Conservation (phyloP, 2,797 vertebrate species). For the Emys orbicularis region DNA sequence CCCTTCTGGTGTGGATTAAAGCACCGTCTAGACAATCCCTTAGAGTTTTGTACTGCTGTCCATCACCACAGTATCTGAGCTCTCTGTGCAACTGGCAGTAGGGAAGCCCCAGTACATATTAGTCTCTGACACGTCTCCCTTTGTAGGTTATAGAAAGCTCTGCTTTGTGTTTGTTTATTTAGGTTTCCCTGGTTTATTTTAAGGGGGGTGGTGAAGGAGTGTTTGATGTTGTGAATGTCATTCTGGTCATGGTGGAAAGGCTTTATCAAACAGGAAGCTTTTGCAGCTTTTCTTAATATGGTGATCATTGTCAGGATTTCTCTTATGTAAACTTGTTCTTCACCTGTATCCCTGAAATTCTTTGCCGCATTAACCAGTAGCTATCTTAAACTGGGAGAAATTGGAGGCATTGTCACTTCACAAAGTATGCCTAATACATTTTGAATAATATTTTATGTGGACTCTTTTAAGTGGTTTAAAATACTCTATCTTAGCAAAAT, state of each 20-base stretch:
- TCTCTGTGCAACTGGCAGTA: not conserved
- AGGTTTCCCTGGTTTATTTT: not conserved
- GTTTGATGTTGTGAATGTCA: not conserved
- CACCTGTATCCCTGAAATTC: not conserved
- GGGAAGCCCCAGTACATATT: not conserved
- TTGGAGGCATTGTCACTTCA: not conserved
- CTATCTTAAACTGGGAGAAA: not conserved
- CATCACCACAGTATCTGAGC: not conserved
- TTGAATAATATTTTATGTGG: not conserved
- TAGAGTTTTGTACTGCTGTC: not conserved
- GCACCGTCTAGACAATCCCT: not conserved
- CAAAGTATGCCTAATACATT: not conserved
- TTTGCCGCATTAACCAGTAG: not conserved
- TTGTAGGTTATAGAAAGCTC: not conserved
- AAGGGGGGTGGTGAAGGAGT: not conserved
- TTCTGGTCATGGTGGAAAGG: not conserved
- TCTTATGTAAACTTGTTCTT: not conserved
- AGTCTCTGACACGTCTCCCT: not conserved
- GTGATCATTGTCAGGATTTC: not conserved
- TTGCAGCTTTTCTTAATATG: not conserved
- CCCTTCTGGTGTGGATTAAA: not conserved
- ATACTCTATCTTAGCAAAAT: not conserved
- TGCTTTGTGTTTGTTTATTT: not conserved
- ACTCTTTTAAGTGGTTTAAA: not conserved
- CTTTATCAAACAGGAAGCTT: not conserved